A percentile compares a stretch with the other conserved stretches of the same genome.
These are phyloP conservation scores for Stenichneumon culpator DNA, from an alignment of 2,888 invertebrate species.

Conservation along the genomic window DNA sequence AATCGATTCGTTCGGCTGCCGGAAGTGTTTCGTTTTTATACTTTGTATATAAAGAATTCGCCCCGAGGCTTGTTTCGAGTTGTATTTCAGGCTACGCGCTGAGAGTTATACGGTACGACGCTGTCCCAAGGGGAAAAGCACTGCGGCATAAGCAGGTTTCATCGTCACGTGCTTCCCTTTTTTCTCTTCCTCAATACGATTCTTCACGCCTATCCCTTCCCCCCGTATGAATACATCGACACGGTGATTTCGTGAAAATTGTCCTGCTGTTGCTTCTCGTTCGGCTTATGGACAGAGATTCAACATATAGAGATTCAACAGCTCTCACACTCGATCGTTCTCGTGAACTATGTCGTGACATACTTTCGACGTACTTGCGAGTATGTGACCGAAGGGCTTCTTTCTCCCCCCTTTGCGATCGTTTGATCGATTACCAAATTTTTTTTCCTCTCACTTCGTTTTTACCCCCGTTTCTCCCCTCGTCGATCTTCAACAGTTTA, in stretches of 20 bases:
- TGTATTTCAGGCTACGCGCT: background rate
- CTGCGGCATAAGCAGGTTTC: conserved; percentile 22
- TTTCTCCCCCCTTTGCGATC: conserved; percentile 26
- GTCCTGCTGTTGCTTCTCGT: conserved; percentile 20
- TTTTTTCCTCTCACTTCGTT: conserved; percentile 23
- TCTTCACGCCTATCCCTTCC: conserved; percentile 45
- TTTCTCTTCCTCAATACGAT: conserved; percentile 31
- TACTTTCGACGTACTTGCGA: conserved; percentile 25
- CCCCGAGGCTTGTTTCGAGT: conserved; percentile 11
- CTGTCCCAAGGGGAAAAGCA: background rate
- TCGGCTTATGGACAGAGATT: conserved; percentile 8
- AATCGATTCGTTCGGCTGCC: conserved; percentile 54
- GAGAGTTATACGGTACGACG: background rate
- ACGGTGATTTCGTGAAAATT: conserved; percentile 51
- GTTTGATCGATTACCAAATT: conserved; percentile 54
- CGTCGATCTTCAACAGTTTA: conserved; percentile 36
- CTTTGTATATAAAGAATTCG: conserved; percentile 16
- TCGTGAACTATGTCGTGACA: conserved; percentile 51
- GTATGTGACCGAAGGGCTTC: background rate
- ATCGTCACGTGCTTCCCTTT: conserved; percentile 40
- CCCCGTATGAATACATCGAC: conserved; percentile 41
- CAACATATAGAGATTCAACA: conserved; percentile 37
- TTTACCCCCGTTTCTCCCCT: background rate
- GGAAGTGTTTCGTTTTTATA: conserved; percentile 51
- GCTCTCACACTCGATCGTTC: conserved; percentile 31